Conservation (phyloP, 2,113 vertebrate genomes). For the Phylloscopus trochiloides region DNA sequence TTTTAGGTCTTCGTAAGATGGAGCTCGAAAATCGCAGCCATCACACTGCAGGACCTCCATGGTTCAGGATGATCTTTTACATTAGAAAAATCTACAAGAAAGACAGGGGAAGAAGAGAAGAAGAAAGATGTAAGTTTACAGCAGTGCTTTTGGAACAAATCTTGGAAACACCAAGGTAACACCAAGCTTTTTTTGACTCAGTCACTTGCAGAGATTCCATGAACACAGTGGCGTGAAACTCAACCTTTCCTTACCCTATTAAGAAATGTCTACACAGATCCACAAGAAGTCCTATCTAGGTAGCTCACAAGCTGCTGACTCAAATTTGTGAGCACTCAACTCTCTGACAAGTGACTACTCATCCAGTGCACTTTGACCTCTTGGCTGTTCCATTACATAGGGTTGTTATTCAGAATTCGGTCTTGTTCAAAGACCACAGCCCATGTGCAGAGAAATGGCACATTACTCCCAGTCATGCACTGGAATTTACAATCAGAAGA, state of each 20-base stretch:
- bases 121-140: not conserved
- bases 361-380: not conserved
- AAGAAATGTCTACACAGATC: not conserved
- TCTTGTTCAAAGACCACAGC: not conserved
- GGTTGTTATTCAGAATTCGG: not conserved
- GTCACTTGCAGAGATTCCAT: not conserved
- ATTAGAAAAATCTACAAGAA: constrained; percentile 85
- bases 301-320: not conserved
- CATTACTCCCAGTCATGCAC: not conserved
- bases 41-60: constrained; percentile 99
- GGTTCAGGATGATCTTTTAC: constrained; percentile 82
- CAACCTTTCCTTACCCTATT: not conserved
- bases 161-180: not conserved
- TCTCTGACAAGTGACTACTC: not conserved
- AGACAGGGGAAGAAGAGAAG: not conserved
- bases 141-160: not conserved
- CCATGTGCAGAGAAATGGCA: not conserved
- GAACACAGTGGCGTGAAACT: accelerated
- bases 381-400: not conserved
- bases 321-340: not conserved
- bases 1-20: constrained; percentile 94
- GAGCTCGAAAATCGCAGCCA: constrained; percentile 96
- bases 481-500: not conserved
- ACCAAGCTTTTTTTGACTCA: not conserved
- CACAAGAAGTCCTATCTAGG: not conserved